These are phyloP conservation scores for Drosophila mimica DNA, from an alignment of 2,888 invertebrate species.

Conservation along the genomic window DNA sequence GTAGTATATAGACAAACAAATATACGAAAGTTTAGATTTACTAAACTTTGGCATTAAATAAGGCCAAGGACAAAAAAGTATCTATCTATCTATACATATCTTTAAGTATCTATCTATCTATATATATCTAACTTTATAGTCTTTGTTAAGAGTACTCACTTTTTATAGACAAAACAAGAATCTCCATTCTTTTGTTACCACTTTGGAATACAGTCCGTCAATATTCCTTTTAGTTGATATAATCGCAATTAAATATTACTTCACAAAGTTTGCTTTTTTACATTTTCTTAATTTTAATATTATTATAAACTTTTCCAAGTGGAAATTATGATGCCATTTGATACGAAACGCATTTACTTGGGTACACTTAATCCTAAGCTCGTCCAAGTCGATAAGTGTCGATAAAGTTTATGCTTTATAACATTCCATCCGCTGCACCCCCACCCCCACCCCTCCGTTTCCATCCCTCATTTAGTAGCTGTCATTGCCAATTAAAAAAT, in stretches of 20 bases:
- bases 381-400: slow-evolving; percentile 23
- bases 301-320: not conserved
- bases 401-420: slow-evolving; percentile 26
- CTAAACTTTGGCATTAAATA: too few relatives aligned
- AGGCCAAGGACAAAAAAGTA: not conserved
- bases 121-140: not conserved
- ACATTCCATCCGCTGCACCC: not conserved
- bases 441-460: not conserved
- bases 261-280: not conserved
- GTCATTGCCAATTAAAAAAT: slow-evolving; percentile 70
- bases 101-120: not conserved
- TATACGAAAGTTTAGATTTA: too few relatives aligned
- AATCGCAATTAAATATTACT: not conserved
- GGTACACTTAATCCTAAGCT: not conserved
- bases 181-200: not conserved
- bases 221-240: not conserved
- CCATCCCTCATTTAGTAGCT: slow-evolving; percentile 21
- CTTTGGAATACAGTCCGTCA: not conserved
- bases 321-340: not conserved
- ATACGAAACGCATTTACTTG: not conserved
- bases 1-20: too few relatives aligned
- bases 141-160: not conserved
- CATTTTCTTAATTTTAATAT: not conserved
- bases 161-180: not conserved
- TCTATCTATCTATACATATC: too few relatives aligned